A percentile compares a stretch with the other conserved stretches of the same genome.
Conservation (phyloP, 1,140 invertebrate genomes). For the Bombus waltoni region DNA sequence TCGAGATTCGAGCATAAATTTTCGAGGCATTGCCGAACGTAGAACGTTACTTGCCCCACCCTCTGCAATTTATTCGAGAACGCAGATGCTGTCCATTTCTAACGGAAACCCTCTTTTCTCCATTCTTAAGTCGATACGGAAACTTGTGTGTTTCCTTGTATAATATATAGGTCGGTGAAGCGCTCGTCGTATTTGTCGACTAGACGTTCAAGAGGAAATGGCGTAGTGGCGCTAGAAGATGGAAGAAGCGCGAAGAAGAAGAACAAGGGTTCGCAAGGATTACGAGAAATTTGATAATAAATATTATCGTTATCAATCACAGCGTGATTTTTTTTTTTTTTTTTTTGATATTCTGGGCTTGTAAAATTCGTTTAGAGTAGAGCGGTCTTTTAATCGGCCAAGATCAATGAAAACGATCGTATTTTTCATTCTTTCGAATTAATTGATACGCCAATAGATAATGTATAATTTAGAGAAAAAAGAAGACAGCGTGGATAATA, state of each 20-base stretch:
- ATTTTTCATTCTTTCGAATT: too few species aligned
- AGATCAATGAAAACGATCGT: too few species aligned
- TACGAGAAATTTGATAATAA: background rate
- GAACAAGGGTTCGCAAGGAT: background rate
- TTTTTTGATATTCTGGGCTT: too few species aligned
- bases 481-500: too few species aligned
- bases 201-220: constrained; percentile 5
- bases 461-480: too few species aligned
- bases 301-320: too few species aligned
- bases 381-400: too few species aligned
- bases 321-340: too few species aligned
- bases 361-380: too few species aligned
- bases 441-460: too few species aligned
- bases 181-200: background rate
- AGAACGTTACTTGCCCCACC: background rate
- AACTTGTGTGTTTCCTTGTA: background rate
- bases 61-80: background rate
- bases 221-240: background rate
- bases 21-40: background rate
- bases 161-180: background rate
- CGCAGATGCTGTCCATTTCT: constrained; percentile 7
- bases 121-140: constrained; percentile 6
- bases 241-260: background rate
- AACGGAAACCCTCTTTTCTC: background rate
- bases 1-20: constrained; percentile 13